Conservation (phyloP, 1,140 invertebrate genomes). For the Cylas formicarius region DNA sequence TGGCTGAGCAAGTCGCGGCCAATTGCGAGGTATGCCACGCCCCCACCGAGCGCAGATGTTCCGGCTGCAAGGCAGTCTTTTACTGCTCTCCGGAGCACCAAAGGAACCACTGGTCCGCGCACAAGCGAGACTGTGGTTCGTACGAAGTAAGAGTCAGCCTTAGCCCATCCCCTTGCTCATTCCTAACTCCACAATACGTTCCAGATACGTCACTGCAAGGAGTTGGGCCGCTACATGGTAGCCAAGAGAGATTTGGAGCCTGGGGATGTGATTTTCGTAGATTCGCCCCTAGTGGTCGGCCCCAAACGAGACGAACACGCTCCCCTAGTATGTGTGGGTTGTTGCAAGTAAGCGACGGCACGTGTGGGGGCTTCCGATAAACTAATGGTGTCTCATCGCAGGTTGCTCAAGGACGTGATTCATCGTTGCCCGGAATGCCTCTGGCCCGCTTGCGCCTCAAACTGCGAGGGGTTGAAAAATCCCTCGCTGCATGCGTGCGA, state of each 20-base stretch:
- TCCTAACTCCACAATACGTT: too few species aligned
- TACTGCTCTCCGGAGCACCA: slow-evolving; percentile 66
- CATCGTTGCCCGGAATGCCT: slow-evolving; percentile 44
- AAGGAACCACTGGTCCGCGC: slow-evolving; percentile 58
- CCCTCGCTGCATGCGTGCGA: slow-evolving; percentile 56
- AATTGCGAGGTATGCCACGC: slow-evolving; percentile 52
- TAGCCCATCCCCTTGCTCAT: too few species aligned
- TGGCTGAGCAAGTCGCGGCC: too few species aligned
- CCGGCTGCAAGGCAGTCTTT: slow-evolving; percentile 53
- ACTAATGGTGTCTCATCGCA: background rate
- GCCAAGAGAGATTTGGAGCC: slow-evolving; percentile 62
- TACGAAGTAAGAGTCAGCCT: slow-evolving; percentile 50
- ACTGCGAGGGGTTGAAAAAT: slow-evolving; percentile 54
- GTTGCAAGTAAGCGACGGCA: slow-evolving; percentile 44
- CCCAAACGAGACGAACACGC: slow-evolving; percentile 48
- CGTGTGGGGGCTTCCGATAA: too few species aligned
- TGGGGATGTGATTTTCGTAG: slow-evolving; percentile 66
- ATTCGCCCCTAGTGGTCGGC: slow-evolving; percentile 61
- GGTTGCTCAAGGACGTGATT: slow-evolving; percentile 1
- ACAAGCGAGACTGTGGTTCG: slow-evolving; percentile 54
- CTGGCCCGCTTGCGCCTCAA: slow-evolving; percentile 59
- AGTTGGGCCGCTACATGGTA: slow-evolving; percentile 55
- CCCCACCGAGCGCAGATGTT: slow-evolving; percentile 52
- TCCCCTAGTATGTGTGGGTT: slow-evolving; percentile 48
- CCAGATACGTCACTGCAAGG: slow-evolving; percentile 18